Evolutionary conservation across 2,113 vertebrate species (phyloP).

Genomic region (Pandion haliaetus): DNA sequence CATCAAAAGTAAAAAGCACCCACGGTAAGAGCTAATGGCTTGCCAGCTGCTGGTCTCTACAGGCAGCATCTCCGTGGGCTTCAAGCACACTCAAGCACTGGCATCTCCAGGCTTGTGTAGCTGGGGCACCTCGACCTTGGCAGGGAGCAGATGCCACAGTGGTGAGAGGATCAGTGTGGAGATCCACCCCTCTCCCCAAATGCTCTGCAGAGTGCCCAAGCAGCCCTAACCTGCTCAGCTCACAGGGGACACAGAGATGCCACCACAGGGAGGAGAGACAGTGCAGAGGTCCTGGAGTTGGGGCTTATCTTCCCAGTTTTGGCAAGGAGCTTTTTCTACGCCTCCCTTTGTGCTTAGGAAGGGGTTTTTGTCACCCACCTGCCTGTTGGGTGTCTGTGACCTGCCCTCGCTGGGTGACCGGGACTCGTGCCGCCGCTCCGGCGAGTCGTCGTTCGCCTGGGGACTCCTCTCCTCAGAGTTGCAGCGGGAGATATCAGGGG

Average conservation of each 20-base stretch:
- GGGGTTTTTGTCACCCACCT: constrained; percentile 38
- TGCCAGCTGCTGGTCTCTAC: neutral
- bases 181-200: neutral
- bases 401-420: constrained; percentile 87
- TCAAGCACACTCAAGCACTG: neutral
- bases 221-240: neutral
- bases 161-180: neutral
- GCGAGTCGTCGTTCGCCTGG: constrained; percentile 79
- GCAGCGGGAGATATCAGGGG: constrained; percentile 93
- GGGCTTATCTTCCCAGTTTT: rapidly evolving
- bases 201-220: rapidly evolving
- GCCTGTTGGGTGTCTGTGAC: constrained; percentile 77
- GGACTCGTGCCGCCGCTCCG: constrained; percentile 78
- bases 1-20: neutral
- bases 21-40: rapidly evolving
- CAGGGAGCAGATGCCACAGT: rapidly evolving
- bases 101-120: neutral
- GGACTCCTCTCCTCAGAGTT: constrained; percentile 92
- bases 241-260: neutral
- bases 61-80: neutral
- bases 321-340: neutral
- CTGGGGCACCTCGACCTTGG: neutral
- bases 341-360: neutral
- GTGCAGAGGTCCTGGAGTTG: rapidly evolving
- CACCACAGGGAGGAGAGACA: rapidly evolving